Evolutionary conservation across 2,797 vertebrate species (phyloP), one percentile per base, ranked within the genome.

Genomic region (Chrysocyon brachyurus): DNA sequence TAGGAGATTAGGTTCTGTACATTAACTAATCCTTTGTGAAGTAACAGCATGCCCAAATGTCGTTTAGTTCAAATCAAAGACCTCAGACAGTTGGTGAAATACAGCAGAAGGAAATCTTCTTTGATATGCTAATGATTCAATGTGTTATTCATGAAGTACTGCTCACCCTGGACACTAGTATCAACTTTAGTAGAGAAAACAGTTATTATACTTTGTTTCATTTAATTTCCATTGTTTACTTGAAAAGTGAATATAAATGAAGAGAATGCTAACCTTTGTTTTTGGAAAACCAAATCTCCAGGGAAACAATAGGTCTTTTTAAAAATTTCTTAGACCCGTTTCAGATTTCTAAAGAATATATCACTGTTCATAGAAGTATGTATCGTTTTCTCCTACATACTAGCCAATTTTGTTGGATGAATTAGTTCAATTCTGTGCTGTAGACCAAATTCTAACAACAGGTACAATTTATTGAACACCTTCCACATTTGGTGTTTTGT

Each of bases 51-150:
- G 57, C 49, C 77, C 26, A 40, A 88, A 87, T 91, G 86, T 91
- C 66, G 0, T 40, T 59, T 87, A 94, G 68, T 97, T 96, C 61
- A 97, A 97, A 98, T 97, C 75, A 97, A 97, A 98, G 57, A 10
- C 90, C 24, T 81, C 40, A 94, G 86, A 81, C 90, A 19, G 26
- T 92, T 97, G 59, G 26, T 66, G 91, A 98, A 61, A 33, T 52
- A 6, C 83, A 31, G 96, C 49, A 79, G 36, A 36, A 87, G 16
- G 15, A 87, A 92, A 66, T 9, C 5, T 87, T 46, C 87, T 98
- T 96, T 98, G 95, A 96, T 97, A 96, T 98, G 95, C 24, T 98
- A 98, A 98, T 98, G 24, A 84, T 4, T 0, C 11, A 57, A 97
- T 97, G 68, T 96, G 90, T 97, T 98, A 97, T 98, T 98, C 90